Conservation (phyloP, 2,888 invertebrate genomes). For the Sepiola atlantica region DNA sequence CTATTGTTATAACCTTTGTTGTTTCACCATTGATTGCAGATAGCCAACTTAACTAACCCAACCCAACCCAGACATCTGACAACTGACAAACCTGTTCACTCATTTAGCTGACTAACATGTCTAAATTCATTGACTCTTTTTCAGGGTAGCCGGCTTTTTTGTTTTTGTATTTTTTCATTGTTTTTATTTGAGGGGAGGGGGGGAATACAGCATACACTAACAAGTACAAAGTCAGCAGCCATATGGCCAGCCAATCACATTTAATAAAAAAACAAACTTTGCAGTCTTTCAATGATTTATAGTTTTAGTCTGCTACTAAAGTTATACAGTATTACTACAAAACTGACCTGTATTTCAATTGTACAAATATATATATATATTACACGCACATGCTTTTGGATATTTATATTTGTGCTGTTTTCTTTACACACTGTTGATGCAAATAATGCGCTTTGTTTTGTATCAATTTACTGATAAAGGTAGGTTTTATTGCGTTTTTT, state of each 20-base stretch:
- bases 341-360: not conserved
- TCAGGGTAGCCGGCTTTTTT: not conserved
- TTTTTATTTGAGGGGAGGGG: not conserved
- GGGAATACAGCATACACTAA: not conserved
- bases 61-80: not conserved
- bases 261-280: not conserved
- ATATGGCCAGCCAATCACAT: not conserved
- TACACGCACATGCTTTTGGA: not conserved
- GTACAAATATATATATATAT: not conserved
- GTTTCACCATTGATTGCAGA: not conserved
- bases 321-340: not conserved
- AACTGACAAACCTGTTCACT: not conserved
- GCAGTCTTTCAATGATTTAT: not conserved
- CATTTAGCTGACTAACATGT: not conserved
- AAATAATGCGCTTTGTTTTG: not conserved
- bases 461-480: not conserved
- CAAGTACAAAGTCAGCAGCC: not conserved
- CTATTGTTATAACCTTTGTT: not conserved
- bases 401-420: not conserved
- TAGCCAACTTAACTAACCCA: not conserved
- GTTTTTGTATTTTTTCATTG: not conserved
- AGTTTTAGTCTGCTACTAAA: not conserved
- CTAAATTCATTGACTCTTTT: not conserved
- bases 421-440: not conserved
- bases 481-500: conserved; percentile 23